Base-by-base conservation (phyloP, 2,113 vertebrate genomes). In the Promerops cafer region DNA sequence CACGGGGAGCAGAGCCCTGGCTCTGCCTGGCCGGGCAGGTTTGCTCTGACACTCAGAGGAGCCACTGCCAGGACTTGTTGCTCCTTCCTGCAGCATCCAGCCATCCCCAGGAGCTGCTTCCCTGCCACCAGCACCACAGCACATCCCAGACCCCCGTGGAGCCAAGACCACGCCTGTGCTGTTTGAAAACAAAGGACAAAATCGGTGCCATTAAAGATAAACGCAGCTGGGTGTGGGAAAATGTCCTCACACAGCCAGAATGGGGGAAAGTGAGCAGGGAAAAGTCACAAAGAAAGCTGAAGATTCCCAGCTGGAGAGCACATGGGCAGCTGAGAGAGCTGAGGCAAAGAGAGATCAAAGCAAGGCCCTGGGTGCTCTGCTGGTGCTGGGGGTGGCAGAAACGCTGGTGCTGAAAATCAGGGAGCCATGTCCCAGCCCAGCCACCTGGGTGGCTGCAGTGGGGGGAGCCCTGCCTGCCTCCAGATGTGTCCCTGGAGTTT, bases 251-350 rank as follows among this genome's bases (percentile, higher is more conserved):
- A 47, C 42, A 54, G 56, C 4, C 12, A 83, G 30, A 6, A 6
- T 16, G 16, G 11, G 33, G 17, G 4, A 20, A 83, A 95, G 52
- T 4, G 39, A 75, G 56, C 9, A 4, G 37, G 35, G 22, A 27
- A 40, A 81, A 64, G 70, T 40, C 87, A 79, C 49, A 59, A 50
- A 79, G 80, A 35, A 93, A 78, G 82, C 27, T 56, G 37, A 47
- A 35, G 52, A 14, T 59, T 66, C 60, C n/a, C 90, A 96, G 84
- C 90, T 95, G 96, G 53, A 56, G 45, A 87, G 53, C 87, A 89
- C 52, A 89, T 59, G 91, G 52, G 47, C 74, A 92, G 79, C 83
- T 76, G 69, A 44, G 60, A 71, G 78, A 68, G 69, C 17, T 15
- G 56, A 87, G 70, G 47, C 42, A 40, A 28, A 60, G 42, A 35